These are phyloP conservation scores for Tapirus terrestris DNA, from an alignment of 2,113 vertebrate genomes.

Conservation along the genomic window DNA sequence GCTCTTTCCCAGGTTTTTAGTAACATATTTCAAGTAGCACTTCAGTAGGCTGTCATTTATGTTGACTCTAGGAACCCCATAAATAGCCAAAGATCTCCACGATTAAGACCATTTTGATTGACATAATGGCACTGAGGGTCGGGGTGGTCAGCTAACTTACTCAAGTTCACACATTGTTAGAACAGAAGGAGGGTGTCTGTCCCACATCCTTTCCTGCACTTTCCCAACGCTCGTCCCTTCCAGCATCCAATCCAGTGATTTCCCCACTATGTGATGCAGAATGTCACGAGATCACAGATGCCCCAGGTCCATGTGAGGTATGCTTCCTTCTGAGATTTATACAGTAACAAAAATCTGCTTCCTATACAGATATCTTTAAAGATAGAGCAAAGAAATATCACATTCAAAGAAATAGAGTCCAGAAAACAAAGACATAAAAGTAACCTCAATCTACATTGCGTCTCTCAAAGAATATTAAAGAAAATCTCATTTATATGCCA, in stretches of 20 bases:
- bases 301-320: neutral
- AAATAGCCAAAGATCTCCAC: neutral
- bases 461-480: neutral
- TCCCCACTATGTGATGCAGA: neutral
- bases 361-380: neutral
- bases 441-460: neutral
- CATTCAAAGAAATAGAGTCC: neutral
- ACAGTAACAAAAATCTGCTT: neutral
- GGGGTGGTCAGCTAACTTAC: neutral
- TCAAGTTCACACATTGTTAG: neutral
- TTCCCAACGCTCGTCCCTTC: neutral
- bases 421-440: neutral
- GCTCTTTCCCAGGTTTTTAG: neutral
- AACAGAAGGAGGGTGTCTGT: neutral
- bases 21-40: neutral
- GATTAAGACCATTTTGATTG: neutral
- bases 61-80: neutral
- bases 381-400: neutral
- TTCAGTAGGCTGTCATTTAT: neutral
- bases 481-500: neutral
- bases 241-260: rapidly evolving
- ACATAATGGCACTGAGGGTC: neutral
- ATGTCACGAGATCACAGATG: neutral
- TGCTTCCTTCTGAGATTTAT: neutral
- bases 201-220: neutral